A percentile compares a stretch with the other conserved stretches of the same genome.
These are phyloP conservation scores for Drosophila flavopinicola DNA, from an alignment of 2,888 invertebrate genomes.

Conservation along the genomic window DNA sequence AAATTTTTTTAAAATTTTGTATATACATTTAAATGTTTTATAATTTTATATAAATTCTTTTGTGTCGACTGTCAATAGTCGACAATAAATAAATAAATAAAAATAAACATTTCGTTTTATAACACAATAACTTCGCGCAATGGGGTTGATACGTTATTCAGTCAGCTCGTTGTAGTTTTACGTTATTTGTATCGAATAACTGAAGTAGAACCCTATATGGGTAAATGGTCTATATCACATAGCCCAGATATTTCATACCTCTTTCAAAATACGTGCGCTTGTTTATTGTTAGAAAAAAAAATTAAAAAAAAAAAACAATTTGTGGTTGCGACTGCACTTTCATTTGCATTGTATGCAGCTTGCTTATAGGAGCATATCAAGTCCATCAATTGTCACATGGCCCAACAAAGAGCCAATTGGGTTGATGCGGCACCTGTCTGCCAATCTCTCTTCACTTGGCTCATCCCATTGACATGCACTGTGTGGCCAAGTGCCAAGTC, in stretches of 20 bases:
- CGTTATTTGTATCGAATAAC: neutral
- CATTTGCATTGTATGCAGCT: slow-evolving; percentile 30
- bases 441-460: slow-evolving; percentile 16
- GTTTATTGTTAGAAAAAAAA: slow-evolving; percentile 1
- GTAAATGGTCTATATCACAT: neutral
- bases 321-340: slow-evolving; percentile 24
- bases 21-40: too few species aligned
- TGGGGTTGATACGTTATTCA: too few species aligned
- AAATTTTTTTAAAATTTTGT: too few species aligned
- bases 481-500: slow-evolving; percentile 43
- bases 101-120: too few species aligned
- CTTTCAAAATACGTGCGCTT: slow-evolving; percentile 2
- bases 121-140: too few species aligned
- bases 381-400: slow-evolving; percentile 52
- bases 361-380: slow-evolving; percentile 49
- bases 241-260: slow-evolving; percentile 11
- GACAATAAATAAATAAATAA: too few species aligned
- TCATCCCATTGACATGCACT: slow-evolving; percentile 19
- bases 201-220: slow-evolving; percentile 3
- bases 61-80: too few species aligned
- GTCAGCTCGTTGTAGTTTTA: neutral
- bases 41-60: too few species aligned
- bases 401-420: slow-evolving; percentile 43
- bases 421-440: slow-evolving; percentile 38
- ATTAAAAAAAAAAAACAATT: neutral